phyloP scores from a whole-genome alignment of 2,888 invertebrate genomes.

The Hoplodrina ambigua region DNA sequence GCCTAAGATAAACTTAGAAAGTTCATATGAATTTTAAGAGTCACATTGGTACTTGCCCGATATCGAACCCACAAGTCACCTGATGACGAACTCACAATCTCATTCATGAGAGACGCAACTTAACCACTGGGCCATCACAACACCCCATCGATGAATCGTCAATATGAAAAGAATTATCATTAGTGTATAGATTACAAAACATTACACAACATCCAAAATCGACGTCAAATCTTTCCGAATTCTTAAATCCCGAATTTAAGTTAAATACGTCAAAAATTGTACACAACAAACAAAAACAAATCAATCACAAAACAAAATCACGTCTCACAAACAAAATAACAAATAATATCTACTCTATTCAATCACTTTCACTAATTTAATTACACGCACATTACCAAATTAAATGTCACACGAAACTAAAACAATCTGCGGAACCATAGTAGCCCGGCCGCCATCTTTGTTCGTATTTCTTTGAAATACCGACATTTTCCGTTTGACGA shows the following conservation, averaged over 20 bases:
- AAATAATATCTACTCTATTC: slow-evolving; percentile 24
- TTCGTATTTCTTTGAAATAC: slow-evolving; percentile 56
- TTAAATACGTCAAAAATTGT: neutral
- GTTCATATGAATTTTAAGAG: too few relatives aligned
- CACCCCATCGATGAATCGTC: too few relatives aligned
- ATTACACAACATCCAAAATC: too few relatives aligned
- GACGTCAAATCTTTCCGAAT: neutral
- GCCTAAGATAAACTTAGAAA: too few relatives aligned
- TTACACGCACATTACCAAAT: slow-evolving; percentile 40
- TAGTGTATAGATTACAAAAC: too few relatives aligned
- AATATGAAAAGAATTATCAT: too few relatives aligned
- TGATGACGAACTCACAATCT: too few relatives aligned
- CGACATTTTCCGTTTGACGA: slow-evolving; percentile 53
- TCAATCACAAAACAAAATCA: slow-evolving; percentile 1
- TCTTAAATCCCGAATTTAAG: neutral
- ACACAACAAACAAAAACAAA: neutral
- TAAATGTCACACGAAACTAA: slow-evolving; percentile 47
- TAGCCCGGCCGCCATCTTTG: slow-evolving; percentile 40
- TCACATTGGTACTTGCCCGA: too few relatives aligned
- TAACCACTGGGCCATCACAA: too few relatives aligned
- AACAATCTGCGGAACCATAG: slow-evolving; percentile 28
- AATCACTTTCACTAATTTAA: slow-evolving; percentile 40
- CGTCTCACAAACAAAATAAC: neutral
- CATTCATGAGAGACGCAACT: too few relatives aligned
- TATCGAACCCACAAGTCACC: too few relatives aligned